A percentile compares a stretch with the other conserved stretches of the same genome.
Conservation (phyloP, 2,888 invertebrate genomes). For the Drosophila niveifrons region DNA sequence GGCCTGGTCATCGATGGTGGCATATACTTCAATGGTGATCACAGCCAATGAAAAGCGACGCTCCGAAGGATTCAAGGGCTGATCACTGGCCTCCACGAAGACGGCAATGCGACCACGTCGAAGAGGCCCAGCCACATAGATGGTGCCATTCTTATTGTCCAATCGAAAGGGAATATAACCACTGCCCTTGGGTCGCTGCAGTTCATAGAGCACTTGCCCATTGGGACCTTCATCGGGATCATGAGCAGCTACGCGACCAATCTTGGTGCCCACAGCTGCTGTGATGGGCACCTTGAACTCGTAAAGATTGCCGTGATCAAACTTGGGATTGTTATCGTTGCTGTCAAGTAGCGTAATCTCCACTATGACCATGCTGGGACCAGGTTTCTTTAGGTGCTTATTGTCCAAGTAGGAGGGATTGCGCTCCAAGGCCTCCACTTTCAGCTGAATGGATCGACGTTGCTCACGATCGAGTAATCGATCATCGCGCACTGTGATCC, state of each 20-base stretch:
- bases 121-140: slow-evolving; percentile 89
- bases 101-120: slow-evolving; percentile 91
- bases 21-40: slow-evolving; percentile 92
- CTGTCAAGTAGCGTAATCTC: slow-evolving; percentile 94
- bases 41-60: slow-evolving; percentile 93
- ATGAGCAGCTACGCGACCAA: slow-evolving; percentile 92
- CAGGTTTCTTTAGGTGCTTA: slow-evolving; percentile 75
- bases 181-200: slow-evolving; percentile 89
- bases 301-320: slow-evolving; percentile 93
- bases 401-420: slow-evolving; percentile 87
- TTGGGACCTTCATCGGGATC: slow-evolving; percentile 91
- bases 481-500: slow-evolving; percentile 93
- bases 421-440: slow-evolving; percentile 92
- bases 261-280: slow-evolving; percentile 89
- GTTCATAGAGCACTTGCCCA: slow-evolving; percentile 91
- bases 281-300: slow-evolving; percentile 91
- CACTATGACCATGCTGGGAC: slow-evolving; percentile 88
- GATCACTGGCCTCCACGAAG: slow-evolving; percentile 93
- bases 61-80: slow-evolving; percentile 93
- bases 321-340: slow-evolving; percentile 96
- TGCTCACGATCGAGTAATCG: slow-evolving; percentile 92
- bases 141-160: slow-evolving; percentile 89
- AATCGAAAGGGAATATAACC: slow-evolving; percentile 90
- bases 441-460: slow-evolving; percentile 90
- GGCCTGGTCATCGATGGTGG: slow-evolving; percentile 86